Evolutionary conservation across 2,797 vertebrate genomes (phyloP).

Genomic region (Aldrovandia affinis): DNA sequence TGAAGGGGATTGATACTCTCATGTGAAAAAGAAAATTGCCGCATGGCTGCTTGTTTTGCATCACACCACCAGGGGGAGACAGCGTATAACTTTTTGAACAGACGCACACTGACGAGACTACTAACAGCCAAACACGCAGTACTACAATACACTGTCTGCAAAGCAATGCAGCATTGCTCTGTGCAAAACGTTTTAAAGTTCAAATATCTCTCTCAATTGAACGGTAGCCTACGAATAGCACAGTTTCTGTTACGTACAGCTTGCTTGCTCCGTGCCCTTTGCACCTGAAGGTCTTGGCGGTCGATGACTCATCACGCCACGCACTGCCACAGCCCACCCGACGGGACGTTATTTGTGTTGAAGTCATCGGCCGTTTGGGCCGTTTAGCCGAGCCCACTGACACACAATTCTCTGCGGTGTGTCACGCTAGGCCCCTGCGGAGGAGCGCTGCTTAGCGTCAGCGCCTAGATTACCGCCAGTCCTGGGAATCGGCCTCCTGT

Average conservation of each 20-base stretch:
- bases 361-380: neutral
- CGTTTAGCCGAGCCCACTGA: neutral
- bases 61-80: constrained; percentile 57
- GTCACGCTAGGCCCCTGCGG: constrained; percentile 19
- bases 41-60: neutral
- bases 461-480: constrained; percentile 29
- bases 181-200: neutral
- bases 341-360: neutral
- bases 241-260: neutral
- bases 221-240: neutral
- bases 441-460: constrained; percentile 37
- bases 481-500: constrained; percentile 30
- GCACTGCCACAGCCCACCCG: neutral
- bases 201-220: neutral
- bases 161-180: neutral
- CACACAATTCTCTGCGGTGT: constrained; percentile 30
- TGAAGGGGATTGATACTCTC: neutral
- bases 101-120: no score
- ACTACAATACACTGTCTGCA: neutral
- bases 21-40: neutral
- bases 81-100: constrained; percentile 34
- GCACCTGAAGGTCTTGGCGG: neutral
- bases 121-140: neutral
- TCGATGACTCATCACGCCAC: neutral
- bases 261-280: neutral